These are phyloP conservation scores for Magallana ariakensis DNA, from an alignment of 1,140 invertebrate genomes.

Conservation along the genomic window DNA sequence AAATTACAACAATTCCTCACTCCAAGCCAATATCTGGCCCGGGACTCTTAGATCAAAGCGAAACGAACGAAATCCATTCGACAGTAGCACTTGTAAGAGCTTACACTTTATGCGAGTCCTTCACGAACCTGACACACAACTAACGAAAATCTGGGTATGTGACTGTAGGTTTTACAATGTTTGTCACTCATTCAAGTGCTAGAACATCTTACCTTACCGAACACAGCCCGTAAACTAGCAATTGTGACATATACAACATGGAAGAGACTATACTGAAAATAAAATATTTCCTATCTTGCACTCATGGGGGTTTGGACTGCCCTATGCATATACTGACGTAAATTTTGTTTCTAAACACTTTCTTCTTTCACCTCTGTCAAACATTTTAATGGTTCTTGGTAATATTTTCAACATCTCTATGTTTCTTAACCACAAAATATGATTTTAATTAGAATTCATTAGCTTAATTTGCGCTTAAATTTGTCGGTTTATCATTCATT, in stretches of 20 bases:
- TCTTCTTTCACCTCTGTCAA: conserved; percentile 20
- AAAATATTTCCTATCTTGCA: conserved; percentile 1
- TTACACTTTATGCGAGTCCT: not conserved
- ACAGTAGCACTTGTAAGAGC: not conserved
- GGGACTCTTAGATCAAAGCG: conserved; percentile 5
- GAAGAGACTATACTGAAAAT: not conserved
- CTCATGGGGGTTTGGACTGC: not conserved
- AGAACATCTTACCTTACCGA: conserved; percentile 32
- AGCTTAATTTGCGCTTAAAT: conserved; percentile 26
- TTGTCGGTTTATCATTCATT: conserved; percentile 35
- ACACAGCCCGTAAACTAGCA: conserved; percentile 19
- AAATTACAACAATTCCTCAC: not conserved
- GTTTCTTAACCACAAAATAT: conserved; percentile 24
- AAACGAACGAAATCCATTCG: conserved; percentile 8
- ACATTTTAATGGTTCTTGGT: not conserved
- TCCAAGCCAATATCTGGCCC: conserved; percentile 14
- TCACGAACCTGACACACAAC: conserved; percentile 3
- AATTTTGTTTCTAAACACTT: conserved; percentile 21
- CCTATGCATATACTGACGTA: conserved; percentile 14
- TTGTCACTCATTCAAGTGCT: conserved; percentile 22
- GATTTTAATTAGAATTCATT: conserved; percentile 36
- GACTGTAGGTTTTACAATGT: conserved; percentile 7
- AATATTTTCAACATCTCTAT: conserved; percentile 21
- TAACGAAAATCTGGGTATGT: not conserved
- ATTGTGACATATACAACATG: conserved; percentile 4